Percentiles rank a stretch among this genome's conserved stretches.
Evolutionary conservation across 2,113 vertebrate species (phyloP).

Genomic region (Anoplopoma fimbria): DNA sequence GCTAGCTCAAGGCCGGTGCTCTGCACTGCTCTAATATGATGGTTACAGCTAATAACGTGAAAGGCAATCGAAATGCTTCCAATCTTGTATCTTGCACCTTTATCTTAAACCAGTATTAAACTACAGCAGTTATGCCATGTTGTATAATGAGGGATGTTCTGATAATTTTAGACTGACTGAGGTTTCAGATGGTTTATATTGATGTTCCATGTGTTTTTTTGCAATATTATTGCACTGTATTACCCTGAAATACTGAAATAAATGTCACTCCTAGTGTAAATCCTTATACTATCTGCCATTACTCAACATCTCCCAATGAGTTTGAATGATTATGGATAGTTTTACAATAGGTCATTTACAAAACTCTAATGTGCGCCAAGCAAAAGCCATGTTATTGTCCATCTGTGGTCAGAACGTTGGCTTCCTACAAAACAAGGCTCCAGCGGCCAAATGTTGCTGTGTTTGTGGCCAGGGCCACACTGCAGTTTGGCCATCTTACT

Average conservation of each 20-base stretch:
- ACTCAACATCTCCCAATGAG: slow-evolving; percentile 57
- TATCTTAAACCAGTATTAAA: neutral
- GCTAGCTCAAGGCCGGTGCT: no score
- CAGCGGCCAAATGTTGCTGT: slow-evolving; percentile 58
- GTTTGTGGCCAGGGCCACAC: slow-evolving; percentile 69
- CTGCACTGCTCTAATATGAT: no score
- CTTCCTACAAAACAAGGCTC: slow-evolving; percentile 67
- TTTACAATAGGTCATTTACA: slow-evolving; percentile 65
- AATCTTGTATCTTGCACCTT: neutral
- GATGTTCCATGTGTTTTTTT: slow-evolving; percentile 13
- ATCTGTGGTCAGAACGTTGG: slow-evolving; percentile 52
- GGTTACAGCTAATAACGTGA: no score
- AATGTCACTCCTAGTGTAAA: slow-evolving; percentile 32
- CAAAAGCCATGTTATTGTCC: slow-evolving; percentile 65
- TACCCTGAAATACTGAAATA: slow-evolving; percentile 31
- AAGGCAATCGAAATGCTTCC: neutral
- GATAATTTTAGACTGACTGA: neutral
- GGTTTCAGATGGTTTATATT: slow-evolving; percentile 27
- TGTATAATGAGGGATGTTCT: slow-evolving; percentile 2
- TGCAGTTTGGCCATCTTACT: slow-evolving; percentile 60
- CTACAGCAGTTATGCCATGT: neutral
- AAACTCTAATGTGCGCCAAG: slow-evolving; percentile 55
- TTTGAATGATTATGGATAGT: slow-evolving; percentile 53
- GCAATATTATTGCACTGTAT: slow-evolving; percentile 22
- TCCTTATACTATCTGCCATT: slow-evolving; percentile 31